Base-by-base conservation (phyloP, 2,113 vertebrate genomes). In the Nesoenas mayeri region DNA sequence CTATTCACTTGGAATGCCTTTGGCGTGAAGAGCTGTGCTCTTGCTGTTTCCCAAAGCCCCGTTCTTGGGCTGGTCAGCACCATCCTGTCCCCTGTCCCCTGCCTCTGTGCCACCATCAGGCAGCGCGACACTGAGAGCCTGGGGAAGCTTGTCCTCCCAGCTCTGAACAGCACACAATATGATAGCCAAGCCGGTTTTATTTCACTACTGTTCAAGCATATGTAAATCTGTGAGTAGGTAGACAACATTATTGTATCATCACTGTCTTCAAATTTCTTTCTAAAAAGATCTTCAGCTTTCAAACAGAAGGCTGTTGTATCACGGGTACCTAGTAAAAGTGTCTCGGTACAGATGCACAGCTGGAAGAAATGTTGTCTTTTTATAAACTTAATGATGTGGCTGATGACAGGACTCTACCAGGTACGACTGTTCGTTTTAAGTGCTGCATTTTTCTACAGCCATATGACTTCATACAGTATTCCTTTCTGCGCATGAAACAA, bases 401-500 rank as follows among this genome's bases (percentile, higher is more conserved):
- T 86, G 89, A 32, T 15, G 56, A 31, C 36, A 72, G 73, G 42
- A 79, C 15, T 47, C 61, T 58, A 53, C 61, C 10, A 53, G 18
- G 51, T 4, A 3, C 0, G 0, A 11, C 12, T 69, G 4, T 2
- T 69, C 34, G 34, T 29, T 82, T 34, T 9, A 10, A n/a, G 50
- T 12, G 36, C 47, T 77, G 72, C 24, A 4, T 40, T 53, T 72
- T 50, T 32, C 71, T 53, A 38, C 28, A 88, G 74, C 54, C 42
- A 2, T 18, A 15, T 42, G 8, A 12, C 74, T 61, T 26, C 62
- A 91, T 7, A 6, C 36, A 21, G 42, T 18, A 5, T 9, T 38
- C 60, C 75, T 83, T 6, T 66, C 67, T 16, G 38, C 7, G 4
- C 42, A 34, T 25, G 50, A 24, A 90, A 36, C 25, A 60, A 4